Conservation (phyloP, 2,888 invertebrate species). For the Euproctis similis region DNA sequence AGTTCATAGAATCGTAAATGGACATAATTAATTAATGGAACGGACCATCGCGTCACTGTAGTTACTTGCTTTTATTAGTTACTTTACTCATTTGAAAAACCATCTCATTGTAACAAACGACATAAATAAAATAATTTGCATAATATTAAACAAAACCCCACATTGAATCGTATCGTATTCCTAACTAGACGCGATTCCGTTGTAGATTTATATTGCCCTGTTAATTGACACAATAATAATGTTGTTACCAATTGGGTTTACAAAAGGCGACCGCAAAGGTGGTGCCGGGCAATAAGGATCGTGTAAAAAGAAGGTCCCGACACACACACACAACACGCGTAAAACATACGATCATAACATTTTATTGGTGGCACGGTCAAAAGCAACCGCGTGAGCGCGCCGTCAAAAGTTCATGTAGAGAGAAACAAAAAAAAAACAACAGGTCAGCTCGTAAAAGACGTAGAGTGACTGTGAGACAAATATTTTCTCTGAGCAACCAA, state of each 20-base stretch:
- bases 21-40: too few relatives aligned
- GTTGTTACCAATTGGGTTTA: slow-evolving; percentile 60
- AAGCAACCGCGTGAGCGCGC: slow-evolving; percentile 70
- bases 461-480: slow-evolving; percentile 61
- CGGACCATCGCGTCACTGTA: too few relatives aligned
- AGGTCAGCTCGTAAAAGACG: slow-evolving; percentile 70
- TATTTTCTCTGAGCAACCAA: slow-evolving; percentile 40
- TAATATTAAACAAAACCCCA: slow-evolving; percentile 37
- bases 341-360: slow-evolving; percentile 76
- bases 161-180: slow-evolving; percentile 29
- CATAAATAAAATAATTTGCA: slow-evolving; percentile 30
- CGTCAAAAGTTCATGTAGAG: slow-evolving; percentile 70
- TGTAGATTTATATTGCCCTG: slow-evolving; percentile 54
- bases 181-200: slow-evolving; percentile 57
- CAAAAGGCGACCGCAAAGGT: slow-evolving; percentile 69
- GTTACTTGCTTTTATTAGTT: too few relatives aligned
- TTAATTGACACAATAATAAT: slow-evolving; percentile 72
- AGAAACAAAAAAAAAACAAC: slow-evolving; percentile 54
- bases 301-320: slow-evolving; percentile 73
- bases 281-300: slow-evolving; percentile 67
- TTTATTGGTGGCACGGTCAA: slow-evolving; percentile 74
- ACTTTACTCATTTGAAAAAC: too few relatives aligned
- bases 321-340: slow-evolving; percentile 71
- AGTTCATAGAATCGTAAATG: too few relatives aligned
- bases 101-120: too few relatives aligned